phyloP scores from a whole-genome alignment of 2,113 vertebrate species.

The Dunckerocampus dactyliophorus region DNA sequence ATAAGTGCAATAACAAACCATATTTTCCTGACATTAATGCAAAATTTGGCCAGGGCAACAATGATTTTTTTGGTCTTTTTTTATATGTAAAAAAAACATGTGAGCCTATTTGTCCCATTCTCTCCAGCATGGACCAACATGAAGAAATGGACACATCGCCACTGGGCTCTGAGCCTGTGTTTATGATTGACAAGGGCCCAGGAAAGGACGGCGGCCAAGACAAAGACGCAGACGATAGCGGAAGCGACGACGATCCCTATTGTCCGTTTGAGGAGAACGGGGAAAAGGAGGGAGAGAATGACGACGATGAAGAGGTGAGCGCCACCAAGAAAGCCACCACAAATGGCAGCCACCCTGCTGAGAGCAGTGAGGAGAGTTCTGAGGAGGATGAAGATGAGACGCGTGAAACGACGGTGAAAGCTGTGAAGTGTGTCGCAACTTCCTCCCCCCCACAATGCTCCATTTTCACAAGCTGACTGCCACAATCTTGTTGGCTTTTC shows the following conservation, averaged over 20 bases:
- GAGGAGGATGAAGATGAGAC: conserved; percentile 49
- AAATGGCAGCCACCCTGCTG: conserved; percentile 29
- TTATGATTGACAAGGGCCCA: conserved; percentile 47
- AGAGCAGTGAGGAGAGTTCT: conserved; percentile 52
- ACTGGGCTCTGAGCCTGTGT: conserved; percentile 31
- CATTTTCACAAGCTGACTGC: conserved; percentile 41
- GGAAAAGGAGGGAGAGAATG: not conserved
- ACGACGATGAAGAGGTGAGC: conserved; percentile 39
- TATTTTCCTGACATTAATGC: too few species aligned
- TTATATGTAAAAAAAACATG: not conserved
- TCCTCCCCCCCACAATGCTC: conserved; percentile 19
- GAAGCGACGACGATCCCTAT: conserved; percentile 32
- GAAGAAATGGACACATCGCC: conserved; percentile 71
- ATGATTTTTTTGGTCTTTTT: not conserved
- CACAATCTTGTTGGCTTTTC: not conserved
- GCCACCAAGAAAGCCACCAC: conserved; percentile 41
- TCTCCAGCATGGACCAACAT: conserved; percentile 53
- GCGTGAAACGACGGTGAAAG: not conserved
- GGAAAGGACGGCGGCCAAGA: not conserved
- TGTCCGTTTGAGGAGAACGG: conserved; percentile 2
- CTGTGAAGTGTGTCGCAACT: conserved; percentile 12
- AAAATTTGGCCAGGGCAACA: not conserved
- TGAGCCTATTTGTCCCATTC: not conserved
- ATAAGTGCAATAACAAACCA: too few species aligned
- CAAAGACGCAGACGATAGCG: conserved; percentile 26